Percentiles rank a stretch among this genome's conserved stretches.
Evolutionary conservation across 2,888 invertebrate genomes (phyloP).

Genomic region (Conchocele bisecta): DNA sequence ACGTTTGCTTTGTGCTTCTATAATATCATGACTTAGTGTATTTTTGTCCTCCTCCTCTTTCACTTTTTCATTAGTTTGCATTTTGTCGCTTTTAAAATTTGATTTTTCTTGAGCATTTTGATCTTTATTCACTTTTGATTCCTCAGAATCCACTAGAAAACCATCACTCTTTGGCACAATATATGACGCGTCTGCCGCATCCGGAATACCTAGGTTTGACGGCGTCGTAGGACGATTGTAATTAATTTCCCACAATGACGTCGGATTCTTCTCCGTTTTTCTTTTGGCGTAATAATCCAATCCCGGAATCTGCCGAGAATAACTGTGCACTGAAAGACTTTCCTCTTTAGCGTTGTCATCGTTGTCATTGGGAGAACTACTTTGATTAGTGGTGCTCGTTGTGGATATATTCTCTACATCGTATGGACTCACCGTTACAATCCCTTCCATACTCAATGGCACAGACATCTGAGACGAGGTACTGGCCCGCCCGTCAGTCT

Average conservation of each 20-base stretch:
- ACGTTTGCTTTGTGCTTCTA: slow-evolving; percentile 48
- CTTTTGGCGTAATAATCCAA: slow-evolving; percentile 60
- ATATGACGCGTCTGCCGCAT: slow-evolving; percentile 25
- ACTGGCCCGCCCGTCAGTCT: too few species aligned
- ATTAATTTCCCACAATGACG: slow-evolving; percentile 63
- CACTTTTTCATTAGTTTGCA: not conserved
- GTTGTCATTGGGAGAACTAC: not conserved
- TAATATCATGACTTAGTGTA: slow-evolving; percentile 39
- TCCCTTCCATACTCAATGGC: too few species aligned
- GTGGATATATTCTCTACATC: not conserved
- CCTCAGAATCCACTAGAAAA: slow-evolving; percentile 1
- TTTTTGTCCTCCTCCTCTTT: not conserved
- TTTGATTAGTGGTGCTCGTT: not conserved
- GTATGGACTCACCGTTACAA: not conserved
- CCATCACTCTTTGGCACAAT: slow-evolving; percentile 3
- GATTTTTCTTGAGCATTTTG: not conserved
- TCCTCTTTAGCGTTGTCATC: not conserved
- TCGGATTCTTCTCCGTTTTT: slow-evolving; percentile 59
- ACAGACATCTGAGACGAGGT: too few species aligned
- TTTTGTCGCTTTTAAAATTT: not conserved
- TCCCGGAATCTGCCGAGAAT: slow-evolving; percentile 46
- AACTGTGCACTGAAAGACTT: not conserved
- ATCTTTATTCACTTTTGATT: not conserved
- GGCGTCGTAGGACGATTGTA: slow-evolving; percentile 61
- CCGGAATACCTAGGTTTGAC: slow-evolving; percentile 46